Evolutionary conservation across 1,140 invertebrate genomes (phyloP).

Genomic region (Diabrotica virgifera): DNA sequence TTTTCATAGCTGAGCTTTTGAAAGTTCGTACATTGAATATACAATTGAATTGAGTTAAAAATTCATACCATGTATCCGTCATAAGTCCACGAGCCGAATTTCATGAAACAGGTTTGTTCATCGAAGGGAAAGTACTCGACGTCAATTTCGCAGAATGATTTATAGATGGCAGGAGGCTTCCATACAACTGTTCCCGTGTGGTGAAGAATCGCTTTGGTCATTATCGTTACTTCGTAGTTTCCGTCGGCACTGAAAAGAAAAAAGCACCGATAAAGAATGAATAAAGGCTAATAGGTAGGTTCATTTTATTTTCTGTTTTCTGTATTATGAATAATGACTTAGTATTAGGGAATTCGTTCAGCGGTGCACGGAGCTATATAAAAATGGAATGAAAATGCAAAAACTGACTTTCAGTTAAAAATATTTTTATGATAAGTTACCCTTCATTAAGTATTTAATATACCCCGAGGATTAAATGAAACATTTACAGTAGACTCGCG

Average conservation of each 20-base stretch:
- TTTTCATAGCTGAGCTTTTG: neutral
- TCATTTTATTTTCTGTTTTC: neutral
- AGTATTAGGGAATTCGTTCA: no score
- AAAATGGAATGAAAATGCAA: no score
- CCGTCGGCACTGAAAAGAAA: slow-evolving; percentile 80
- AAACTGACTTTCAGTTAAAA: no score
- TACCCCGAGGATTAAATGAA: no score
- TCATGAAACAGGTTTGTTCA: slow-evolving; percentile 94
- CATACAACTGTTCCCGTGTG: slow-evolving; percentile 91
- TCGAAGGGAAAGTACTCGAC: slow-evolving; percentile 97
- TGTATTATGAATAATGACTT: no score
- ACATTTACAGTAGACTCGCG: no score
- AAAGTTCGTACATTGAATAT: neutral
- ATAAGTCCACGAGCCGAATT: slow-evolving; percentile 95
- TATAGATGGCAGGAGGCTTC: slow-evolving; percentile 98
- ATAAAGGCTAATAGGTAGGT: neutral
- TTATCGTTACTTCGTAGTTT: slow-evolving; percentile 97
- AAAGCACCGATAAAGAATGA: neutral
- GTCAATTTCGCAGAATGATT: slow-evolving; percentile 96
- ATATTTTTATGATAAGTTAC: no score
- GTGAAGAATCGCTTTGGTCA: slow-evolving; percentile 92
- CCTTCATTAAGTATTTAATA: no score
- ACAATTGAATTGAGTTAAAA: slow-evolving; percentile 17
- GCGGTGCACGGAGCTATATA: no score
- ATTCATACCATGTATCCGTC: slow-evolving; percentile 82